Conservation (phyloP, 2,113 vertebrate genomes). For the Mastomys natalensis region DNA sequence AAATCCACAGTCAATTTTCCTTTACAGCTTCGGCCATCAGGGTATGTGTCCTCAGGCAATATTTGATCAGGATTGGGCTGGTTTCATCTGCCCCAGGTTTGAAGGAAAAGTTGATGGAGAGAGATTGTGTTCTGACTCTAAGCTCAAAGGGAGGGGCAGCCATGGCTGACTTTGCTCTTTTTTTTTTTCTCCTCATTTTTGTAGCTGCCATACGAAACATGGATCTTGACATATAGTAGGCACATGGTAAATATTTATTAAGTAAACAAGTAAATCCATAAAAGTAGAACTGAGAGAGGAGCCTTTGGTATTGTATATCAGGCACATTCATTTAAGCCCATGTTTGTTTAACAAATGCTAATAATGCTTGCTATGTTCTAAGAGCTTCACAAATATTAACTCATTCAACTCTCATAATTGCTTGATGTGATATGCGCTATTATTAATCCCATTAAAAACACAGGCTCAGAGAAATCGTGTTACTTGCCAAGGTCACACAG, state of each 20-base stretch:
- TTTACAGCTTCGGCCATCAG: neutral
- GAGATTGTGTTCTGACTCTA: neutral
- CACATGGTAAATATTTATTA: conserved; percentile 54
- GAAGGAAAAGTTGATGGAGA: neutral
- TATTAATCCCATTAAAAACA: neutral
- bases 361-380: conserved; percentile 7
- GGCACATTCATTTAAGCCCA: neutral
- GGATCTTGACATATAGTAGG: conserved; percentile 23
- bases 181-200: conserved; percentile 10
- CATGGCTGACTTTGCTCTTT: neutral
- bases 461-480: neutral
- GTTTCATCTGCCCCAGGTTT: conserved; percentile 37
- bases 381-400: conserved; percentile 64
- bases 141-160: neutral
- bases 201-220: neutral
- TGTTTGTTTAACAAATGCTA: conserved; percentile 54
- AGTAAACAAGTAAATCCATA: conserved; percentile 28
- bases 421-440: neutral
- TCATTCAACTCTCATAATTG: conserved; percentile 37
- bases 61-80: neutral
- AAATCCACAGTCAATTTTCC: conserved; percentile 37
- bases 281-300: conserved; percentile 11
- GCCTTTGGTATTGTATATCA: neutral
- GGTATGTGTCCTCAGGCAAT: neutral
- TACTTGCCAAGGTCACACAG: neutral